phyloP scores from a whole-genome alignment of 2,797 vertebrate genomes.

The Phrynocephalus guinanensis region DNA sequence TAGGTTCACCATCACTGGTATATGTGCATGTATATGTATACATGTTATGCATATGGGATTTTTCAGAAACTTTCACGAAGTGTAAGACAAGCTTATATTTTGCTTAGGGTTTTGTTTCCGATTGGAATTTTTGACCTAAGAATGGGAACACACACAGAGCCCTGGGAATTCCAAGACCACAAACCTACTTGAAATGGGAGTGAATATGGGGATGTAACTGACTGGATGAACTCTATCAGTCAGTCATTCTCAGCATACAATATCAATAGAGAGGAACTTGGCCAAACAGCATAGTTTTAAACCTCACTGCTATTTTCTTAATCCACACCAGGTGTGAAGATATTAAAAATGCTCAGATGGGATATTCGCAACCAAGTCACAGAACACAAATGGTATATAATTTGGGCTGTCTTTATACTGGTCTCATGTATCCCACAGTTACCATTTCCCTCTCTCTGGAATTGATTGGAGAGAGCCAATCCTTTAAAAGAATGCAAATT shows the following conservation, averaged over 20 bases:
- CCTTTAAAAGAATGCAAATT: constrained; percentile 4
- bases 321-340: constrained; percentile 44
- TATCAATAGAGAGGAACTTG: constrained; percentile 6
- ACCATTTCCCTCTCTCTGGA: not conserved
- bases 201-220: constrained; percentile 9
- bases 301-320: constrained; percentile 22
- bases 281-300: constrained; percentile 15
- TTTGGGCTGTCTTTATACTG: constrained; percentile 11
- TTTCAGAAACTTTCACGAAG: constrained; percentile 26
- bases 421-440: not conserved
- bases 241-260: constrained; percentile 19
- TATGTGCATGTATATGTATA: not conserved
- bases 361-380: constrained; percentile 20
- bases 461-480: not conserved
- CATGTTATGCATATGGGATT: not conserved
- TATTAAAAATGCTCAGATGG: constrained; percentile 35
- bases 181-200: constrained; percentile 5
- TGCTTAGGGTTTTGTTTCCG: constrained; percentile 27
- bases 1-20: too few relatives aligned
- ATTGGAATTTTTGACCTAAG: constrained; percentile 17
- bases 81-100: not conserved
- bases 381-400: not conserved
- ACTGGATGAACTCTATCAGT: constrained; percentile 24
- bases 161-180: not conserved
- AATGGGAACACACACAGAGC: constrained; percentile 32